phyloP scores from a whole-genome alignment of 1,140 invertebrate species.

The Drosophila teissieri region DNA sequence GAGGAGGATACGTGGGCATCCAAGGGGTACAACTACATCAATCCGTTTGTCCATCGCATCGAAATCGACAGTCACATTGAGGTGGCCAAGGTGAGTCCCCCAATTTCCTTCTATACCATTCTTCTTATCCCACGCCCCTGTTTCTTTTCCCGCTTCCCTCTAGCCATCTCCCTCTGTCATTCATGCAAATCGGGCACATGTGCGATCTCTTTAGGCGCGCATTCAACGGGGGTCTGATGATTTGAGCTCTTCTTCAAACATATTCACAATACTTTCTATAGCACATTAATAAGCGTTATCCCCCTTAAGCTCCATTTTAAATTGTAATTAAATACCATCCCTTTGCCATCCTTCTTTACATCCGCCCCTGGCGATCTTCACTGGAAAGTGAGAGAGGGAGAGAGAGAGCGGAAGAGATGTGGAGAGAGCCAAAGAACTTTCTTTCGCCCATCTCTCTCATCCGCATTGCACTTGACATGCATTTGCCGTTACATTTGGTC shows the following conservation, averaged over 20 bases:
- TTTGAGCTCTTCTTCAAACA: too few relatives aligned
- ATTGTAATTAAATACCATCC: not conserved
- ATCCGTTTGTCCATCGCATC: constrained; percentile 93
- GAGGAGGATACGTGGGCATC: constrained; percentile 81
- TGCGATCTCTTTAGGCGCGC: constrained; percentile 19
- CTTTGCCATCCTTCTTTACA: not conserved
- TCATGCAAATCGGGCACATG: constrained; percentile 54
- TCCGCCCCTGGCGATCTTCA: constrained; percentile 22
- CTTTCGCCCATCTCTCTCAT: constrained; percentile 14
- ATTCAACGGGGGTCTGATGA: not conserved
- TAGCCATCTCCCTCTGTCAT: constrained; percentile 28
- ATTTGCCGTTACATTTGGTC: constrained; percentile 45
- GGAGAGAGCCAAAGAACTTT: constrained; percentile 10
- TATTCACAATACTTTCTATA: too few relatives aligned
- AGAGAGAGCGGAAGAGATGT: constrained; percentile 1
- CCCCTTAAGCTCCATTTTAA: not conserved
- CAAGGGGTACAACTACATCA: constrained; percentile 87
- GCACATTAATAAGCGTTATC: not conserved
- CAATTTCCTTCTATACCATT: too few relatives aligned
- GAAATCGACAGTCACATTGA: constrained; percentile 93
- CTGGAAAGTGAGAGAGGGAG: constrained; percentile 20
- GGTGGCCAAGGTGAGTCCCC: constrained; percentile 91
- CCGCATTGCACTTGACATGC: constrained; percentile 45
- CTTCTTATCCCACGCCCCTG: not conserved
- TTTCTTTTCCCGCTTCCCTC: not conserved